These are phyloP conservation scores for Pholis gunnellus DNA, from an alignment of 2,113 vertebrate genomes.

Conservation along the genomic window DNA sequence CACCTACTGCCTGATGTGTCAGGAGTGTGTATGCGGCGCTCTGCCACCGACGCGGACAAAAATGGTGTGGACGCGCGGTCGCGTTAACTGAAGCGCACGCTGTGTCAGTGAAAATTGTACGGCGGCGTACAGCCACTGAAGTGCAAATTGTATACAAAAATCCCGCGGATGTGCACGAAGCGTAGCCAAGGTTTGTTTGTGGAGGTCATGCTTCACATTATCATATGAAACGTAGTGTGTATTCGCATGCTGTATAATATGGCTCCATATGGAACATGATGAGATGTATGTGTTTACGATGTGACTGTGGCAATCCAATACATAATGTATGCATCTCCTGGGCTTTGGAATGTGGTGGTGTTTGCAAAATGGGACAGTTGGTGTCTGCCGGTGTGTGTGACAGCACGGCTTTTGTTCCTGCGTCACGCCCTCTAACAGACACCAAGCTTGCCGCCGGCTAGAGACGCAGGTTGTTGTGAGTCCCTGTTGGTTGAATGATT, in stretches of 20 bases:
- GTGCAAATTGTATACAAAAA: conserved; percentile 48
- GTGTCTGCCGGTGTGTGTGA: not conserved
- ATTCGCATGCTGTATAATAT: conserved; percentile 6
- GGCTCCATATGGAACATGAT: conserved; percentile 6
- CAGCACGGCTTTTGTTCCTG: not conserved
- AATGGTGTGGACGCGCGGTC: not conserved
- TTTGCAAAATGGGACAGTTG: not conserved
- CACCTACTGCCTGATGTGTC: conserved; percentile 42
- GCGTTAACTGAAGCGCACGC: not conserved
- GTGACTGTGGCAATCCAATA: not conserved
- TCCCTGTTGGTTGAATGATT: not conserved
- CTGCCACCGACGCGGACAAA: not conserved
- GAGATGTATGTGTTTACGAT: conserved; percentile 14
- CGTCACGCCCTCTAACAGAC: not conserved
- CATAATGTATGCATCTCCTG: conserved; percentile 4
- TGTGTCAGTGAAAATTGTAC: conserved; percentile 33
- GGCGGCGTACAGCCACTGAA: conserved; percentile 29
- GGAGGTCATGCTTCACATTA: conserved; percentile 25
- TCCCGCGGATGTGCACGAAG: not conserved
- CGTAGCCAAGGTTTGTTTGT: not conserved
- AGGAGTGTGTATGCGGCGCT: conserved; percentile 16
- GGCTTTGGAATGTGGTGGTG: not conserved
- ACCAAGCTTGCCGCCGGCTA: not conserved
- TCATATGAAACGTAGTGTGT: not conserved
- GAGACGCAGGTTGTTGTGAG: not conserved